phyloP scores from a whole-genome alignment of 2,888 invertebrate species.

The Spilosoma lubricipeda region DNA sequence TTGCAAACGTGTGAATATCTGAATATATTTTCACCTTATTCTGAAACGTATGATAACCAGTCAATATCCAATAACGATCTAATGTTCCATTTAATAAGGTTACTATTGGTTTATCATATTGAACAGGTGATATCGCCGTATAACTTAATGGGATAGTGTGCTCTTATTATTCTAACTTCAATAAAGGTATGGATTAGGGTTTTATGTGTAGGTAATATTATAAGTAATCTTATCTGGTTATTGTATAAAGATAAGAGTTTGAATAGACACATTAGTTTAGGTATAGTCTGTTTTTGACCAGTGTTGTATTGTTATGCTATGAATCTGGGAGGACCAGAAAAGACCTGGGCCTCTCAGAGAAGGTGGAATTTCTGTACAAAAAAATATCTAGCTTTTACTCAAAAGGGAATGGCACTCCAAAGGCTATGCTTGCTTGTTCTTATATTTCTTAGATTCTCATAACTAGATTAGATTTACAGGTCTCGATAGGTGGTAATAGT shows the following conservation, averaged over 20 bases:
- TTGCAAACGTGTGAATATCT: slow-evolving; percentile 29
- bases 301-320: too few relatives aligned
- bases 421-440: too few relatives aligned
- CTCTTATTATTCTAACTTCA: slow-evolving; percentile 53
- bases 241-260: background rate
- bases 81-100: slow-evolving; percentile 42
- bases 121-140: slow-evolving; percentile 43
- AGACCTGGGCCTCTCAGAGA: too few relatives aligned
- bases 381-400: too few relatives aligned
- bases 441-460: too few relatives aligned
- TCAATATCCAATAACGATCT: slow-evolving; percentile 44
- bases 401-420: too few relatives aligned
- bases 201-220: slow-evolving; percentile 31
- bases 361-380: too few relatives aligned
- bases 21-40: slow-evolving; percentile 41
- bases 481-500: too few relatives aligned
- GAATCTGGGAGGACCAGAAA: too few relatives aligned
- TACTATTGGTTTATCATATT: slow-evolving; percentile 44
- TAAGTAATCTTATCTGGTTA: slow-evolving; percentile 21
- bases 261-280: background rate
- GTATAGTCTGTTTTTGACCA: too few relatives aligned
- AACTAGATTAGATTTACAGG: too few relatives aligned
- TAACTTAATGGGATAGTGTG: slow-evolving; percentile 54
- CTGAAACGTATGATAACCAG: slow-evolving; percentile 29
- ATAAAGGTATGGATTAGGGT: slow-evolving; percentile 48